Evolutionary conservation across 2,113 vertebrate genomes (phyloP), one percentile per base, ranked within the genome.

Genomic region (Tachuris rubrigastra): DNA sequence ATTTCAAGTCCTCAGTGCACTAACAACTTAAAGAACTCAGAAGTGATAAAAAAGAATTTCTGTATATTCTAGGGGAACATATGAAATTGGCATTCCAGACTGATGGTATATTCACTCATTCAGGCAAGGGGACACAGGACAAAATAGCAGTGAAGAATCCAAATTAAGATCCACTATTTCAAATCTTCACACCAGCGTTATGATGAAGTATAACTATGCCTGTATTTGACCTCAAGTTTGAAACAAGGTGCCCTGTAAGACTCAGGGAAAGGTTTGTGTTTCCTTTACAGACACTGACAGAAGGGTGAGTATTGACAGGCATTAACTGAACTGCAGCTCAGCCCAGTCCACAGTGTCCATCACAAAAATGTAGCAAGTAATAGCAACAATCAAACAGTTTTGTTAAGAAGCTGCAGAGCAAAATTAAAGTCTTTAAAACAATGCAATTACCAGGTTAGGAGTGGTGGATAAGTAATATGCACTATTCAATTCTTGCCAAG

Each of bases 1-100:
- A 97, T 75, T 96, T 96, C 91, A 81, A 94, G 42, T 44, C 44
- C 92, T 72, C 37, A 18, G 55, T 87, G 74, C 46, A 91, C 67
- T 87, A 46, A 49, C 22, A 82, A 85, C 39, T 89, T 82, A 94
- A 67, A 93, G 83, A 92, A 95, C 74, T 79, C 71, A 93, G 18
- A 89, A 87, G 24, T 16, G 8, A 85, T 71, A 56, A 68, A 76
- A 87, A 76, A n/a, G 5, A 17, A 89, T 74, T 85, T 85, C 50
- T 2, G 33, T 66, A 42, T 22, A 5, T 76, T 49, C 58, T 73
- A 75, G 23, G 12, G 24, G 25, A 44, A 92, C 46, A 53, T 10
- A 30, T 0, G 21, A 79, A 79, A 79, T 53, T 19, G 58, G 49
- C n/a, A 39, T 93, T 83, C 62, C 33, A 94, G 28, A 76, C 18